phyloP scores from a whole-genome alignment of 2,797 vertebrate species.

The Neostethus bicornis region DNA sequence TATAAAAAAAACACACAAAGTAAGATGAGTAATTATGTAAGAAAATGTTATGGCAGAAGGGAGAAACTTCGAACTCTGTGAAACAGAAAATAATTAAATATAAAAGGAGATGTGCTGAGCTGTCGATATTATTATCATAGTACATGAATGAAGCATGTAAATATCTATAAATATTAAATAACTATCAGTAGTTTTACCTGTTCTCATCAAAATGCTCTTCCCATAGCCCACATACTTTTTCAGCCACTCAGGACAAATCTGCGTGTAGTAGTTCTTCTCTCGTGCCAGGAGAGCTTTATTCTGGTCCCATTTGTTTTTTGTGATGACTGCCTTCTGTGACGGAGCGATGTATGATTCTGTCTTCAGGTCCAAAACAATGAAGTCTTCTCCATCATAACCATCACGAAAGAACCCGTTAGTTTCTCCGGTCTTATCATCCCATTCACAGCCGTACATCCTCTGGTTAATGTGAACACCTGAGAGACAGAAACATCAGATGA shows the following conservation, averaged over 20 bases:
- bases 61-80: too few relatives aligned
- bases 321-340: slow-evolving; percentile 6
- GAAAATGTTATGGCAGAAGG: too few relatives aligned
- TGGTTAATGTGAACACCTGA: slow-evolving; percentile 25
- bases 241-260: background rate
- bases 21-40: too few relatives aligned
- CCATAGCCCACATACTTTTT: slow-evolving; percentile 16
- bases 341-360: slow-evolving; percentile 11
- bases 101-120: too few relatives aligned
- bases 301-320: slow-evolving; percentile 26
- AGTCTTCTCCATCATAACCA: slow-evolving; percentile 18
- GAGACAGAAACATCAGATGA: background rate
- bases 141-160: too few relatives aligned
- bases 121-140: too few relatives aligned
- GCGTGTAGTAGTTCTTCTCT: accelerated
- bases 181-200: slow-evolving; percentile 36
- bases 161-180: too few relatives aligned
- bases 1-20: too few relatives aligned
- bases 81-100: too few relatives aligned
- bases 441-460: slow-evolving; percentile 22
- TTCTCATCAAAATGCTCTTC: slow-evolving; percentile 38
- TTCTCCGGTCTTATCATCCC: slow-evolving; percentile 1
- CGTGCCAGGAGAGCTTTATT: accelerated
- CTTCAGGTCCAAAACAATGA: slow-evolving; percentile 14
- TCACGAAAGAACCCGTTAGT: background rate